These are phyloP conservation scores for Epinephelus cyanopodus DNA, from an alignment of 2,113 vertebrate genomes.

Conservation along the genomic window DNA sequence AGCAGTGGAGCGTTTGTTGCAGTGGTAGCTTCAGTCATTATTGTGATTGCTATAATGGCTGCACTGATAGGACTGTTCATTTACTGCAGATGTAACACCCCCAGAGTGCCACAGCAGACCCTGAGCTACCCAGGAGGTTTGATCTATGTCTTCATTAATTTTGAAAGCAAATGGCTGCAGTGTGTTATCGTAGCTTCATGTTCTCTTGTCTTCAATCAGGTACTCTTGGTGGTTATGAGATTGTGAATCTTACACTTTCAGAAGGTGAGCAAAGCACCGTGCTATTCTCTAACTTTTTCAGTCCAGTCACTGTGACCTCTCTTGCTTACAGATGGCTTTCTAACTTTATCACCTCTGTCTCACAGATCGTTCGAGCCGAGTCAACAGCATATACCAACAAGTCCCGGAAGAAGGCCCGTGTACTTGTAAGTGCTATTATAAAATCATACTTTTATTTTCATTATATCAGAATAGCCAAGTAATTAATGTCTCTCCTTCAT, in stretches of 20 bases:
- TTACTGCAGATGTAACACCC: constrained; percentile 15
- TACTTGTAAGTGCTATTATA: constrained; percentile 38
- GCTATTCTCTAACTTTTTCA: not conserved
- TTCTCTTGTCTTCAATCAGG: constrained; percentile 25
- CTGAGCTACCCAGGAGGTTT: constrained; percentile 28
- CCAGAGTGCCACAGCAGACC: not conserved
- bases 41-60: not conserved
- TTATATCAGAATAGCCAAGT: constrained; percentile 8
- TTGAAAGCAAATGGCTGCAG: not conserved
- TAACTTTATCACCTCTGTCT: not conserved
- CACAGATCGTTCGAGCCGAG: not conserved
- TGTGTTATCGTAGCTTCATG: not conserved
- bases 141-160: constrained; percentile 2
- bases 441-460: not conserved
- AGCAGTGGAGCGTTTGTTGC: not conserved
- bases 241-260: not conserved
- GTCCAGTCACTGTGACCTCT: not conserved
- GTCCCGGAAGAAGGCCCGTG: not conserved
- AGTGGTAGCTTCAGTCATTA: not conserved
- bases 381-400: constrained; percentile 3
- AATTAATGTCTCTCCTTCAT: constrained; percentile 5
- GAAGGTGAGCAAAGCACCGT: constrained; percentile 25
- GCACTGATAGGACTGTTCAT: constrained; percentile 18
- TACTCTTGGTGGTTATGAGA: constrained; percentile 12
- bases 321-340: not conserved